phyloP scores from a whole-genome alignment of 2,888 invertebrate genomes.

The Chymomyza amoena region DNA sequence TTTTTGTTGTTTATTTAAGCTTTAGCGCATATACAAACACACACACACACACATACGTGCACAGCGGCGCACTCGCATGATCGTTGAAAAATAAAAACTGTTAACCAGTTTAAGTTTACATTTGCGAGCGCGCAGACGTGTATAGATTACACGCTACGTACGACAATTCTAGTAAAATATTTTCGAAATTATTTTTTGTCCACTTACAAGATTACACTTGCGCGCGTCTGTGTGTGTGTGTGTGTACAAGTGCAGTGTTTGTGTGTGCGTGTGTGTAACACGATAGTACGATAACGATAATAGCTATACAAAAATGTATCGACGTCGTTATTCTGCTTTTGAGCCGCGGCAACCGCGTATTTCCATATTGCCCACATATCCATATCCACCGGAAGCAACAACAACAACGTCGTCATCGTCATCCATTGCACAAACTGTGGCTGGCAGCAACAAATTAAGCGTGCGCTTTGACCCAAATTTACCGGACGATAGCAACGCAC shows the following conservation, averaged over 20 bases:
- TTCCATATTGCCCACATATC: constrained; percentile 64
- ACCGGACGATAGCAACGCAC: neutral
- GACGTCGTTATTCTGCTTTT: constrained; percentile 77
- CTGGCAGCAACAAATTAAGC: constrained; percentile 14
- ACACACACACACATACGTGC: neutral
- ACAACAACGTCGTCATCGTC: constrained; percentile 1
- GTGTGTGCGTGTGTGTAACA: constrained; percentile 15
- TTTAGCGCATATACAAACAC: neutral
- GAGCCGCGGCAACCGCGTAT: constrained; percentile 74
- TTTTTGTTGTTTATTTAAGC: constrained; percentile 3
- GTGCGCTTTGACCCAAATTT: constrained; percentile 27
- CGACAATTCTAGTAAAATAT: constrained; percentile 25
- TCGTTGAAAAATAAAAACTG: constrained; percentile 40
- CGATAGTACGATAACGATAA: neutral
- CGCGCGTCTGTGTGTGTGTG: constrained; percentile 7
- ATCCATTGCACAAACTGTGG: no score
- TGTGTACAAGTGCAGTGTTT: constrained; percentile 1
- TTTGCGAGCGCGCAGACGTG: constrained; percentile 64
- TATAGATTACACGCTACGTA: constrained; percentile 21
- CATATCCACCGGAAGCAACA: constrained; percentile 30
- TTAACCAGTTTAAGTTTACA: constrained; percentile 69
- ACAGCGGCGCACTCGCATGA: neutral
- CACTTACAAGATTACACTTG: neutral
- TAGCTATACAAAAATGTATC: constrained; percentile 65
- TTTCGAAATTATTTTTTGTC: constrained; percentile 14